These are phyloP conservation scores for Speoplatyrhinus poulsoni DNA, from an alignment of 2,113 vertebrate genomes.

Conservation along the genomic window DNA sequence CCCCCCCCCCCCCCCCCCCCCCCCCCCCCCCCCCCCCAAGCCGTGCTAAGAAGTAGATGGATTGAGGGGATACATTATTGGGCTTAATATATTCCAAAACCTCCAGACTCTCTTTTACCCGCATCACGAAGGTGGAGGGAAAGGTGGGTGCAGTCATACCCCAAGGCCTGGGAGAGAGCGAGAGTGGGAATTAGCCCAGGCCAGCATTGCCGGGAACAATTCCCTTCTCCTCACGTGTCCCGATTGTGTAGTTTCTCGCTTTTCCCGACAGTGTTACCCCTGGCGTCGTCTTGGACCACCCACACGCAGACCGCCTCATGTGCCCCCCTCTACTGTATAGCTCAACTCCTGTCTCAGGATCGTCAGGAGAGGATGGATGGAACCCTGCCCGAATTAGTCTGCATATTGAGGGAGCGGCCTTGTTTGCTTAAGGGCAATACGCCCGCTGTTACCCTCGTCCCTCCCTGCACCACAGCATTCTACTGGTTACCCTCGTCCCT, in stretches of 20 bases:
- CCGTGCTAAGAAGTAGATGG: slow-evolving; percentile 54
- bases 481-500: too few relatives aligned
- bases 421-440: too few relatives aligned
- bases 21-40: too few relatives aligned
- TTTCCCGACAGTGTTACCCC: neutral
- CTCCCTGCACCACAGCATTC: too few relatives aligned
- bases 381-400: neutral
- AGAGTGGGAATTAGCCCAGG: too few relatives aligned
- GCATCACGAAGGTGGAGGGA: slow-evolving; percentile 66
- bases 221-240: too few relatives aligned
- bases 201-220: too few relatives aligned
- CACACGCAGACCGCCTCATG: slow-evolving; percentile 1
- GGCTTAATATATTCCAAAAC: slow-evolving; percentile 61
- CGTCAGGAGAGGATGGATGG: neutral
- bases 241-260: too few relatives aligned
- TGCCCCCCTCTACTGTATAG: slow-evolving; percentile 1
- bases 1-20: too few relatives aligned
- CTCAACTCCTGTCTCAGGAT: neutral
- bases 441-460: too few relatives aligned
- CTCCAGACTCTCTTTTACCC: slow-evolving; percentile 36
- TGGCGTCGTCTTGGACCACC: slow-evolving; percentile 22
- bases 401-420: neutral
- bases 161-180: slow-evolving; percentile 38
- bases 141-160: slow-evolving; percentile 39
- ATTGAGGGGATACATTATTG: slow-evolving; percentile 61